Evolutionary conservation across 1,140 invertebrate species (phyloP), one percentile per base, ranked within the genome.

Genomic region (Drosophila guanche): DNA sequence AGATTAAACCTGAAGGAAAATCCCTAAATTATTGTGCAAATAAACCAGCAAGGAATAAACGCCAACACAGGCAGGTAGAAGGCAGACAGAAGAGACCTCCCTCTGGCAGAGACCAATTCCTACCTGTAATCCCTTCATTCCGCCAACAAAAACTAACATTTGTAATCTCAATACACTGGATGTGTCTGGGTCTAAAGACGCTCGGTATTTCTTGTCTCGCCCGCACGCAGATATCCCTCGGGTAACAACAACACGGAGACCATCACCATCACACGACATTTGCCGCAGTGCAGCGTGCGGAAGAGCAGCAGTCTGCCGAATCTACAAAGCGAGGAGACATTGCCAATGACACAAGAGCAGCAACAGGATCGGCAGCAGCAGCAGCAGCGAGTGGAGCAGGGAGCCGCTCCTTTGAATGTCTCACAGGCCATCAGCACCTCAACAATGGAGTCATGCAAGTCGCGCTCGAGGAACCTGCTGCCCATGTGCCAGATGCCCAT

Each of bases 241-340:
- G 95, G 95, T 54, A 96, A 96, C 83, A 96, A 96, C 79, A 96
- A 96, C 90, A 70, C 72, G 47, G 76, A 80, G 16, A 90, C 81
- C 22, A 83, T 88, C 14, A 78, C 85, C n/a, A 73, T 90, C 5
- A 80, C 79, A 23, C 63, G 80, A 7, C 89, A 90, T 40, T 47
- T 90, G 56, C 89, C 79, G 22, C 79, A 91, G 22, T 90, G 89
- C 69, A 90, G 89, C 27, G 91, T 93, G 6, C 68, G 91, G 3
- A 96, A 95, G 92, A 95, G 95, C 92, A 94, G 94, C 92, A 96
- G 95, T 86, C 93, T 96, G 91, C 95, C 95, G 42, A 95, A 96
- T 92, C 92, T 96, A 47, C 90, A 92, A 63, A 68, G 63, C 33
- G 80, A 72, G 5, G 59, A 71, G 4, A 5, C 52, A 7, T 42